Conservation (phyloP, 1,140 invertebrate species). For the Neelides sp. region DNA sequence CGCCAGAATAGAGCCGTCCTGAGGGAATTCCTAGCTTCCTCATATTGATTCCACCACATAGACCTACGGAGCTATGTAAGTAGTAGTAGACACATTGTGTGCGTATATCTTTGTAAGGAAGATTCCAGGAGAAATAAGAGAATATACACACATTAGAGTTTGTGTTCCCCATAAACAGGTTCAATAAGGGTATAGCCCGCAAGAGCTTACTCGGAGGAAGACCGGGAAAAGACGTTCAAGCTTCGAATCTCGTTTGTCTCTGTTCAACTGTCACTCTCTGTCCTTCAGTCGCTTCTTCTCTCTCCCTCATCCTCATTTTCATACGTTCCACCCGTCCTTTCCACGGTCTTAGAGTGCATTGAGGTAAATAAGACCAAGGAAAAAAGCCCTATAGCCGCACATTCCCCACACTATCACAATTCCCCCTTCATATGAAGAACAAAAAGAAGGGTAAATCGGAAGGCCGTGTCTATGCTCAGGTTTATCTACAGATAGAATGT, state of each 20-base stretch:
- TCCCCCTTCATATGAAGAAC: too few species aligned
- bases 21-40: conserved; percentile 18
- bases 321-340: neutral
- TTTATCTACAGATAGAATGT: too few species aligned
- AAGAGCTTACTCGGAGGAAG: conserved; percentile 7
- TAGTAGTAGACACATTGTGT: conserved; percentile 8
- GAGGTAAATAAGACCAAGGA: neutral
- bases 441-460: too few species aligned
- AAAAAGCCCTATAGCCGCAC: neutral
- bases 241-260: conserved; percentile 15
- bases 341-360: neutral
- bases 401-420: neutral
- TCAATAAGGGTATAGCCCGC: neutral
- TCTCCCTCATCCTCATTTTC: neutral
- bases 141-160: neutral
- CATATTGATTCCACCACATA: conserved; percentile 19
- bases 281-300: neutral
- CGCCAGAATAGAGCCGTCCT: conserved; percentile 18
- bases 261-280: conserved; percentile 14
- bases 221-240: conserved; percentile 5
- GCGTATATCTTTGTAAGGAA: neutral
- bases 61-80: neutral
- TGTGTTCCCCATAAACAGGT: neutral
- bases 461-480: too few species aligned
- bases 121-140: neutral